These are phyloP conservation scores for Pelecanus crispus DNA, from an alignment of 2,113 vertebrate genomes.

Conservation along the genomic window DNA sequence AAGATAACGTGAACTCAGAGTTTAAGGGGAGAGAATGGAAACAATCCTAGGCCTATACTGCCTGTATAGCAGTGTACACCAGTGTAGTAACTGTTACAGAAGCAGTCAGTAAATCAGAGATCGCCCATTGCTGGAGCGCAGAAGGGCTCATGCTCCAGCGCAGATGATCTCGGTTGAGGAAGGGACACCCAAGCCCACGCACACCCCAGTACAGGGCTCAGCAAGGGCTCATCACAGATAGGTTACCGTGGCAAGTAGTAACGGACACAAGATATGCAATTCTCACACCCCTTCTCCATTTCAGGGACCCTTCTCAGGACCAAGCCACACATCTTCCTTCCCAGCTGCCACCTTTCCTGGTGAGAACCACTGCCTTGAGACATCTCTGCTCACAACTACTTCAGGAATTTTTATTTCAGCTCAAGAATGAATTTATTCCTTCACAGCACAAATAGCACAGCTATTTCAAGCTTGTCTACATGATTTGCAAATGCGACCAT, in stretches of 20 bases:
- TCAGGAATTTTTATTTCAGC: not conserved
- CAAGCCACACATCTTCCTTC: not conserved
- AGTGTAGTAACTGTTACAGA: not conserved
- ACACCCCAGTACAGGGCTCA: rapidly evolving
- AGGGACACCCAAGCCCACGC: not conserved
- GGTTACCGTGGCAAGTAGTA: not conserved
- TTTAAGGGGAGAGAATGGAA: not conserved
- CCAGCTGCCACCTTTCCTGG: not conserved
- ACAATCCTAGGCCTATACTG: not conserved
- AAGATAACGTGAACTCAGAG: not conserved
- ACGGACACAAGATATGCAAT: rapidly evolving
- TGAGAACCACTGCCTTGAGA: not conserved
- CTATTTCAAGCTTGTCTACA: not conserved
- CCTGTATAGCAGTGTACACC: not conserved
- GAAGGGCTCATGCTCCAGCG: not conserved
- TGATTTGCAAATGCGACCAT: not conserved
- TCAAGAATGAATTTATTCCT: not conserved
- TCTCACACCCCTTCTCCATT: not conserved
- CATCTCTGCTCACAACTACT: not conserved
- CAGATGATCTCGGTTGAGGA: not conserved
- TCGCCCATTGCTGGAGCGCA: not conserved
- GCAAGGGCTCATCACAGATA: not conserved
- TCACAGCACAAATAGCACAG: not conserved
- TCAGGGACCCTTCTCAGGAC: not conserved
- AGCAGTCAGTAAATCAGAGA: not conserved